These are phyloP conservation scores for Cyphomyrus plagiostoma DNA, from an alignment of 2,113 vertebrate species.

Conservation along the genomic window DNA sequence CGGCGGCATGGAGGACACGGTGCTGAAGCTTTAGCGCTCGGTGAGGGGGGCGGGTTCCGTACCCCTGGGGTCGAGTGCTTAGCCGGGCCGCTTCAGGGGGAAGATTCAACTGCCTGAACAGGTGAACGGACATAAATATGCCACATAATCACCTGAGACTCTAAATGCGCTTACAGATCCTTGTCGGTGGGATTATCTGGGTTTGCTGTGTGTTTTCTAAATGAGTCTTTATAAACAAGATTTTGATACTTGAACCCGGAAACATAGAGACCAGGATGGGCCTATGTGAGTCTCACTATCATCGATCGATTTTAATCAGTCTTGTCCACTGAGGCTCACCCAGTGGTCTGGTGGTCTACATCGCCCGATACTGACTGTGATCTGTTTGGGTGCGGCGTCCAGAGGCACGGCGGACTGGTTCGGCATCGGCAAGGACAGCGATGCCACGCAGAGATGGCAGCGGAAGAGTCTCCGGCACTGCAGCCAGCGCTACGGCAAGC, in stretches of 20 bases:
- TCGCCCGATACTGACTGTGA: constrained; percentile 15
- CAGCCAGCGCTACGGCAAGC: constrained; percentile 91
- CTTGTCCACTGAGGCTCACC: neutral
- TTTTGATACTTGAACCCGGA: neutral
- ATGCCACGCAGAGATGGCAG: constrained; percentile 95
- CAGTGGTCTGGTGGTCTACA: neutral
- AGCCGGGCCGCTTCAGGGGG: neutral
- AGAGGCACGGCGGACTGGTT: constrained; percentile 99
- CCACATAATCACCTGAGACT: neutral
- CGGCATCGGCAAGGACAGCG: constrained; percentile 90
- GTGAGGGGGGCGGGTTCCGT: neutral
- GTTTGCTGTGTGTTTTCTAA: neutral
- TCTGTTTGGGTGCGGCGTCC: constrained; percentile 26
- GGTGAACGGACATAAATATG: neutral
- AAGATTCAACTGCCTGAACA: neutral
- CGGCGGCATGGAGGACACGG: neutral
- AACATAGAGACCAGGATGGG: neutral
- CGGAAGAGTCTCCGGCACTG: constrained; percentile 95
- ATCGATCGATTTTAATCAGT: neutral
- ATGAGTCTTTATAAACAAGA: neutral
- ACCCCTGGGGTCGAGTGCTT: neutral
- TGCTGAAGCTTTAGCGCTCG: neutral
- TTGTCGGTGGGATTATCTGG: neutral
- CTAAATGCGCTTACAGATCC: neutral
- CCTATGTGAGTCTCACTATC: neutral